A percentile compares a stretch with the other conserved stretches of the same genome.
Conservation (phyloP, 2,888 invertebrate species). For the Anorthoa munda region DNA sequence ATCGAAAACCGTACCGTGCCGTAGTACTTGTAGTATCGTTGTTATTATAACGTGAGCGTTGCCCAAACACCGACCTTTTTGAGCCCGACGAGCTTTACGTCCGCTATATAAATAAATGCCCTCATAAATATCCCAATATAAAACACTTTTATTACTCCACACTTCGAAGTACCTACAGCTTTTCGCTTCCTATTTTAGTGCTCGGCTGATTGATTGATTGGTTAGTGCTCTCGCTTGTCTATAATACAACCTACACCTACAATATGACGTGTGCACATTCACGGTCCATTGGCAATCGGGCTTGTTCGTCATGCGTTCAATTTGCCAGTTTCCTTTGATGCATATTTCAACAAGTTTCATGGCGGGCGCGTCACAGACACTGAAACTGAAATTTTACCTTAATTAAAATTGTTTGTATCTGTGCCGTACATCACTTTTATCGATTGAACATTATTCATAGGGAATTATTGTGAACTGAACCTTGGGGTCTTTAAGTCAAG, state of each 20-base stretch:
- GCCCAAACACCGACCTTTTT: constrained; percentile 44
- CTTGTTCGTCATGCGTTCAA: constrained; percentile 76
- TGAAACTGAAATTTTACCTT: constrained; percentile 72
- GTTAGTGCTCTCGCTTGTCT: constrained; percentile 62
- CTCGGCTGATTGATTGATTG: constrained; percentile 57
- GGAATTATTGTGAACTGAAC: constrained; percentile 50
- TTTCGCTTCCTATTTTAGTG: constrained; percentile 48
- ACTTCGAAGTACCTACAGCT: constrained; percentile 35
- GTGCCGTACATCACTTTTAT: constrained; percentile 61
- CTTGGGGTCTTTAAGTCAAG: too few relatives aligned
- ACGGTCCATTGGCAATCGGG: constrained; percentile 71
- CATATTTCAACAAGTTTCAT: constrained; percentile 80
- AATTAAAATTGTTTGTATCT: constrained; percentile 74
- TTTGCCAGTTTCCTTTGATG: constrained; percentile 79
- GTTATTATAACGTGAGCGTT: constrained; percentile 60
- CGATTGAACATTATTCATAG: constrained; percentile 55
- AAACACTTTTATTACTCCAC: constrained; percentile 53
- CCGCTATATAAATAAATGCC: constrained; percentile 31
- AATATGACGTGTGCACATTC: constrained; percentile 59
- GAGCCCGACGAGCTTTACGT: constrained; percentile 26
- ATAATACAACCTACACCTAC: constrained; percentile 57
- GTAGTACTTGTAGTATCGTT: constrained; percentile 58
- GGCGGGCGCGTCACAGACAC: constrained; percentile 60
- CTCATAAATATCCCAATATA: constrained; percentile 39
- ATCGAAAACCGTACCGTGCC: constrained; percentile 68